phyloP scores from a whole-genome alignment of 2,797 vertebrate genomes.

The Pangasius sanitwongsei region DNA sequence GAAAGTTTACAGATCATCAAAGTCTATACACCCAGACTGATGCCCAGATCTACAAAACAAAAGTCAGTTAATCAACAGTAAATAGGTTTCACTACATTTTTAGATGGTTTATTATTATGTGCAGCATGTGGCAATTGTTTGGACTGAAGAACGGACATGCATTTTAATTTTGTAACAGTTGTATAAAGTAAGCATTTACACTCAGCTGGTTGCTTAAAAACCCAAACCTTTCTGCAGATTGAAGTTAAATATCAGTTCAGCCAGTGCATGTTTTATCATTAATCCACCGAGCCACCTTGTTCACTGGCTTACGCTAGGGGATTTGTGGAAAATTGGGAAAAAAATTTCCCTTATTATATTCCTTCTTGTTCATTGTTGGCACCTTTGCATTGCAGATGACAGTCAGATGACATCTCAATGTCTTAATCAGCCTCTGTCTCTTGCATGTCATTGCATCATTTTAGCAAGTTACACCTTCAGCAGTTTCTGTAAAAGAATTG shows the following conservation, averaged over 20 bases:
- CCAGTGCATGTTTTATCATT: not conserved
- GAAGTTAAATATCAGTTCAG: not conserved
- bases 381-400: not conserved
- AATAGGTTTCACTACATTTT: not conserved
- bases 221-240: not conserved
- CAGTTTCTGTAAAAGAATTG: slow-evolving; percentile 10
- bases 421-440: slow-evolving; percentile 2
- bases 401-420: not conserved
- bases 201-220: not conserved
- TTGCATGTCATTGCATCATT: slow-evolving; percentile 24
- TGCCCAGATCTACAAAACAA: not conserved
- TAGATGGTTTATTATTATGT: not conserved
- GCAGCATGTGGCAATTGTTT: not conserved
- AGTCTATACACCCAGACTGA: not conserved
- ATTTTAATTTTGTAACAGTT: not conserved
- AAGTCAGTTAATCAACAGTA: not conserved
- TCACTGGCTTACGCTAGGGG: not conserved
- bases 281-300: not conserved
- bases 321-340: not conserved
- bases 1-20: not conserved
- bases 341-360: not conserved
- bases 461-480: slow-evolving; percentile 14
- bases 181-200: not conserved
- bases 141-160: not conserved
- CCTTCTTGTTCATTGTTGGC: not conserved